Conservation (phyloP, 2,797 vertebrate genomes). For the Macroramphosus scolopax region DNA sequence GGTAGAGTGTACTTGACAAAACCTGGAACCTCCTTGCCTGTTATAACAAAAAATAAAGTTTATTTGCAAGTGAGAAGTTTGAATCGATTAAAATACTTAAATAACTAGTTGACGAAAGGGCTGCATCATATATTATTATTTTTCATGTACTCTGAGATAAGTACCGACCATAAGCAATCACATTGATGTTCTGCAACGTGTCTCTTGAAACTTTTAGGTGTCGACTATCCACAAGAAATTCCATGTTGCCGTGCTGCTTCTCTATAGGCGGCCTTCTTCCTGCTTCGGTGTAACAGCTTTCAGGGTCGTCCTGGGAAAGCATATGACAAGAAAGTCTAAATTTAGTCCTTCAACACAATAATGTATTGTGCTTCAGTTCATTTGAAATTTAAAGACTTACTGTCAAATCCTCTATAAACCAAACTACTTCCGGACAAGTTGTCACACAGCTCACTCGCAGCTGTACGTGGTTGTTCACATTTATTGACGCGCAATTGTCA, state of each 20-base stretch:
- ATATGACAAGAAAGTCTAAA: not conserved
- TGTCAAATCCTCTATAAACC: constrained; percentile 65
- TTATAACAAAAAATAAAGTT: too few species aligned
- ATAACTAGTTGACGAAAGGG: too few species aligned
- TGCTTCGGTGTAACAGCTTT: constrained; percentile 51
- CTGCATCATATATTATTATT: too few species aligned
- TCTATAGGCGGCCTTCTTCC: constrained; percentile 41
- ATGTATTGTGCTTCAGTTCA: not conserved
- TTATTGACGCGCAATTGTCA: constrained; percentile 62
- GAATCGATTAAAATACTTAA: too few species aligned
- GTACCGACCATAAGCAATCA: constrained; percentile 68
- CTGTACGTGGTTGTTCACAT: constrained; percentile 39
- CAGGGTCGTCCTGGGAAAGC: constrained; percentile 49
- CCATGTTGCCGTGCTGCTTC: constrained; percentile 48
- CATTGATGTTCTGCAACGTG: constrained; percentile 46
- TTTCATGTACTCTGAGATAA: too few species aligned
- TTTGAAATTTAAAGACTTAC: constrained; percentile 51
- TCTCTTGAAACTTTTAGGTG: constrained; percentile 40
- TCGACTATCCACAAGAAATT: constrained; percentile 47
- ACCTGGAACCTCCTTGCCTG: constrained; percentile 57
- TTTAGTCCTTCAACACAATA: not conserved
- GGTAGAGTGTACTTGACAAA: constrained; percentile 64
- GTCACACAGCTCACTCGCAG: constrained; percentile 64
- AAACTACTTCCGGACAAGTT: constrained; percentile 72
- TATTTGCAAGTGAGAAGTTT: too few species aligned